Evolutionary conservation across 2,113 vertebrate species (phyloP), one percentile per base, ranked within the genome.

Genomic region (Pleuronectes platessa): DNA sequence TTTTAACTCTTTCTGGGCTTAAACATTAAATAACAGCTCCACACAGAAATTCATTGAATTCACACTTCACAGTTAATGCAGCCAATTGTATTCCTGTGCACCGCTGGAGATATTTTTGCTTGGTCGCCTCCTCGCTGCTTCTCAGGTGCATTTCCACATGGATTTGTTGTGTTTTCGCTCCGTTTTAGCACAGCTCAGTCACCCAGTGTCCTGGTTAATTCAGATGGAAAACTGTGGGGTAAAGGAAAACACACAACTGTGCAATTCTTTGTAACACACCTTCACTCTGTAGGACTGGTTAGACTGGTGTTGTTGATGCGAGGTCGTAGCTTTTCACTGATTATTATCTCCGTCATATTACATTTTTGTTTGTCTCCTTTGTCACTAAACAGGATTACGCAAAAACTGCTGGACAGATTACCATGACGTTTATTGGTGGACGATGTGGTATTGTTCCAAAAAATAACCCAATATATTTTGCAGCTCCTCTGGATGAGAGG

Each of bases 81-180:
- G 49, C n/a, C 51, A 63, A 61, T 74, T 11, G 2, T 63, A 23
- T 78, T 58, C 40, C 42, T 59, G n/a, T 58, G 58, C 40, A 51
- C 37, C 18, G 40, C 27, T 24, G 20, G 63, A 37, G 27, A 56
- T 18, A 20, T 54, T 74, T 56, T 69, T 74, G 55, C 24, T 79
- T 76, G 24, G 77, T 68, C 75, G 60, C 4, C 3, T 66, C 56
- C 56, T 76, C 35, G 27, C 13, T 83, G 59, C n/a, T 59, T 68
- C 59, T 49, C 56, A 47, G 62, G 18, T 59, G 37, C 51, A 61
- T 83, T 79, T 80, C 62, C 3, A 0, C 9, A 27, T 70, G 59
- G 45, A 81, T 76, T 70, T 64, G 35, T 31, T 60, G 21, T 64
- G 47, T 63, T 31, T 31, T 31, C 31, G 6, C 31, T 31, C 31